Conservation (phyloP, 1,140 invertebrate species). For the Drosophila sp. region DNA sequence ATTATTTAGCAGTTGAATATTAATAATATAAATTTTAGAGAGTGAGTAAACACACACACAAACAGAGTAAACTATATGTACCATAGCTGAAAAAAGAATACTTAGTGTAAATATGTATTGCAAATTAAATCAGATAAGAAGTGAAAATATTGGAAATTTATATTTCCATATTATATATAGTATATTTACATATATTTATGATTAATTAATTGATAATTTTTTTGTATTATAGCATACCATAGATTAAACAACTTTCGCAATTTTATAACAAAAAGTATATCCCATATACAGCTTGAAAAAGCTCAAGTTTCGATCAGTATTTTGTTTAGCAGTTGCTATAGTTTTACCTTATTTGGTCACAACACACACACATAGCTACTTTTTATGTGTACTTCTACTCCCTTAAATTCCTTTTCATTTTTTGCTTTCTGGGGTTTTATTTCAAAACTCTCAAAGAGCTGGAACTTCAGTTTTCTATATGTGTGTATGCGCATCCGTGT, state of each 20-base stretch:
- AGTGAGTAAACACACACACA: conserved; percentile 28
- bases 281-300: too few species aligned
- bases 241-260: too few species aligned
- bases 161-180: too few species aligned
- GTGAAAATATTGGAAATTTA: conserved; percentile 13
- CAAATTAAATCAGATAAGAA: conserved; percentile 43
- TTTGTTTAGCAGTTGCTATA: background rate
- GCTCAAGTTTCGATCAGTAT: too few species aligned
- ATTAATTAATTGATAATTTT: conserved; percentile 22
- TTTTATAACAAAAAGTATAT: too few species aligned
- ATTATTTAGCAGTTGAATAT: too few species aligned
- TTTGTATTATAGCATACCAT: too few species aligned
- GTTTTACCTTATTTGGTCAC: conserved; percentile 1
- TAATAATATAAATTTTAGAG: too few species aligned
- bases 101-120: conserved; percentile 28
- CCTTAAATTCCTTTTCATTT: conserved; percentile 55
- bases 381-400: conserved; percentile 10
- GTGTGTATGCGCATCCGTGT: conserved; percentile 25
- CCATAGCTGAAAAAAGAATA: conserved; percentile 21
- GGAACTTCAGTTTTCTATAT: conserved; percentile 56
- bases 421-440: conserved; percentile 66
- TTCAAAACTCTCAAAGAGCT: conserved; percentile 54
- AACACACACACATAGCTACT: background rate
- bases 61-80: conserved; percentile 19
- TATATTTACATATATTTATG: background rate